Base-by-base conservation (phyloP, 2,888 invertebrate species). In the Iselma pallidipennis region DNA sequence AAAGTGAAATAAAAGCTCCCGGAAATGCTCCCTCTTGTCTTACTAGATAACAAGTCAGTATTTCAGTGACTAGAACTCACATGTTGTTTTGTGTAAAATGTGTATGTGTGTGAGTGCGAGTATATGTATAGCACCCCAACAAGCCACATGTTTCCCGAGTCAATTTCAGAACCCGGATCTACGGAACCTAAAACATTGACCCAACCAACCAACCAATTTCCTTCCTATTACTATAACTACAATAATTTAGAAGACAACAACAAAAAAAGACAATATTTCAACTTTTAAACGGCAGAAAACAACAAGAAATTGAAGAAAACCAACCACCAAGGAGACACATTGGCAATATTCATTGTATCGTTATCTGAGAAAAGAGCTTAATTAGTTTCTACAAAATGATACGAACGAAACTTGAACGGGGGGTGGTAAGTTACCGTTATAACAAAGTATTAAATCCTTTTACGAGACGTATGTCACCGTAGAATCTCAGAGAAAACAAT, bases 391-490 rank as follows among this genome's bases (percentile, higher is more conserved):
- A n/a, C n/a, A n/a, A n/a, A n/a, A n/a, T n/a, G n/a, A n/a, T n/a
- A n/a, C n/a, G n/a, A n/a, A n/a, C n/a, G n/a, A n/a, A n/a, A n/a
- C n/a, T n/a, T n/a, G n/a, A n/a, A n/a, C n/a, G n/a, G n/a, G n/a
- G n/a, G n/a, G n/a, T n/a, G n/a, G 54, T 23, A 49, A 49, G 54
- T n/a, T 56, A 55, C 55, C 54, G 42, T 59, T 59, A n/a, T n/a
- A 52, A 58, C 56, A 54, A 63, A 67, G 58, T 64, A 63, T 65
- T 57, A 64, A 65, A 65, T 67, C 66, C 64, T 67, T 65, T 65
- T 61, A 65, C 53, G 57, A 48, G 66, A 65, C 66, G 65, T 67
- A 65, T 67, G 65, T 67, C 66, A 67, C 62, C 65, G 57, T 62
- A 59, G 63, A 63, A 67, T 67, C 66, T 62, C 57, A 55, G 60